phyloP scores from a whole-genome alignment of 2,888 invertebrate genomes.

The Sphecodes monilicornis region DNA sequence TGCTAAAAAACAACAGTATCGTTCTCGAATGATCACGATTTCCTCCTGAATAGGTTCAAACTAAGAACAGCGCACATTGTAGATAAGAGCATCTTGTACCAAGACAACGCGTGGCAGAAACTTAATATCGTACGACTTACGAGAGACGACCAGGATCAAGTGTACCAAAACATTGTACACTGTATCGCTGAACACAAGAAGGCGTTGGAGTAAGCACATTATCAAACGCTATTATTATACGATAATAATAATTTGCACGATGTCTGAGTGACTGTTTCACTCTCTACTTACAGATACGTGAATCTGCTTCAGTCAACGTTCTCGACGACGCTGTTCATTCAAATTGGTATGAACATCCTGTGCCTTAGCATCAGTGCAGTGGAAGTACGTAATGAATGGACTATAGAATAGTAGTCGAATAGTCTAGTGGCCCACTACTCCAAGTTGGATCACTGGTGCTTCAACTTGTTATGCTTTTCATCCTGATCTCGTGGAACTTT shows the following conservation, averaged over 20 bases:
- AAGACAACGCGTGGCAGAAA: background rate
- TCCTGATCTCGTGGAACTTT: background rate
- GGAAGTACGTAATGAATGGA: background rate
- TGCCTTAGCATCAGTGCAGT: too few relatives aligned
- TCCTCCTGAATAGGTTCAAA: background rate
- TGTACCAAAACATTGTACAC: background rate
- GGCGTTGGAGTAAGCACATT: slow-evolving; percentile 12
- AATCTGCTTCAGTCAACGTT: slow-evolving; percentile 23
- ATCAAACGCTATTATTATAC: background rate
- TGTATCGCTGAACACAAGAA: slow-evolving; percentile 20
- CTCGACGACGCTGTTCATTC: background rate
- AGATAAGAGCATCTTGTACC: background rate
- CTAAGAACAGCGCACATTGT: slow-evolving; percentile 19
- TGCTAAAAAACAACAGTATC: background rate
- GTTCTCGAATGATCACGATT: background rate
- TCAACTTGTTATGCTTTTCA: background rate
- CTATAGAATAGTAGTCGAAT: too few relatives aligned
- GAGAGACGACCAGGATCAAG: background rate
- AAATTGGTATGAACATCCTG: slow-evolving; percentile 8
- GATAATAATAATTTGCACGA: too few relatives aligned
- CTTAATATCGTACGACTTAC: background rate
- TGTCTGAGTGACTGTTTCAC: background rate
- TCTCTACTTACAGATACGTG: slow-evolving; percentile 9
- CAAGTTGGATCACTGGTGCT: background rate
- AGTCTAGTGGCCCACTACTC: too few relatives aligned